Conservation (phyloP, 1,140 invertebrate genomes). For the Heliconius melpomene region DNA sequence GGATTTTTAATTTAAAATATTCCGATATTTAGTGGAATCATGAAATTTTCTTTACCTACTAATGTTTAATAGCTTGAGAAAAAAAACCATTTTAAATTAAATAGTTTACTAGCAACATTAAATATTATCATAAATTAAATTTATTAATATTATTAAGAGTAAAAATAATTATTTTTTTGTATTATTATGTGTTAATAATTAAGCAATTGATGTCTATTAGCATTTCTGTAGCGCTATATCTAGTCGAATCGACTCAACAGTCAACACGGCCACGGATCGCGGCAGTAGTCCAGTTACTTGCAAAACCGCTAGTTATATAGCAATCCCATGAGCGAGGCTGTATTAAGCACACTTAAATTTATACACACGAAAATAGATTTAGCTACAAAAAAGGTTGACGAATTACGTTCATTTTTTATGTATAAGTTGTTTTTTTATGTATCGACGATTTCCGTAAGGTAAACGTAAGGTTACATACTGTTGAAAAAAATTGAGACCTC, state of each 20-base stretch:
- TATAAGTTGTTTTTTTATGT: background rate
- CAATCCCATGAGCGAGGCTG: conserved; percentile 64
- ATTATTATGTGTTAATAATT: background rate
- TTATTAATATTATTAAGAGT: background rate
- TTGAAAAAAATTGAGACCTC: too few relatives aligned
- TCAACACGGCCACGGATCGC: conserved; percentile 58
- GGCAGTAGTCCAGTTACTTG: conserved; percentile 75
- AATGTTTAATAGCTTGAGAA: background rate
- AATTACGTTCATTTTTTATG: background rate
- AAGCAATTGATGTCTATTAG: conserved; percentile 35
- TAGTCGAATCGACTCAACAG: conserved; percentile 34
- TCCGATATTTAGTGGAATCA: too few relatives aligned
- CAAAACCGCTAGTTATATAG: conserved; percentile 76
- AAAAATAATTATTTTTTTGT: background rate
- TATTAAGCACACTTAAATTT: conserved; percentile 54
- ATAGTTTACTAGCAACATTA: background rate
- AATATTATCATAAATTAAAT: background rate
- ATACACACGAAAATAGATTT: background rate
- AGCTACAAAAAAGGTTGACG: background rate
- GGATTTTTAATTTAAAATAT: too few relatives aligned
- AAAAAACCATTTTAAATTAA: background rate
- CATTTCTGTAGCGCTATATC: conserved; percentile 31
- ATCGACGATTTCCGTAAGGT: background rate
- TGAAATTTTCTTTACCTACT: too few relatives aligned
- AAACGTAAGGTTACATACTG: background rate